Evolutionary conservation across 2,113 vertebrate genomes (phyloP), one percentile per base, ranked within the genome.

Genomic region (Seriola quinqueradiata): DNA sequence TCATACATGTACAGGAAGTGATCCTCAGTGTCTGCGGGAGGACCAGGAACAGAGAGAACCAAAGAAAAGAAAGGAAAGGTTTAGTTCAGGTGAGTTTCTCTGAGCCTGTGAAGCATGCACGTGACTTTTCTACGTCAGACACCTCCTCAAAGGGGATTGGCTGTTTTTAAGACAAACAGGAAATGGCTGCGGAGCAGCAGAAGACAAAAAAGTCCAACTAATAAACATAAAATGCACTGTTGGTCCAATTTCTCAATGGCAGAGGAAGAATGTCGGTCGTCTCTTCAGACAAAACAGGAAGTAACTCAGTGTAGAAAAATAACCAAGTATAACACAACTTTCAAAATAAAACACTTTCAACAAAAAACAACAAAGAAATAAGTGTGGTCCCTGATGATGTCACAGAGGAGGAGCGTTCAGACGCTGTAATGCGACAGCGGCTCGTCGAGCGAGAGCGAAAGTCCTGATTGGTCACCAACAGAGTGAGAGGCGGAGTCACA

Each of bases 251-350:
- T 95, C 92, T 94, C 73, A 17, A 93, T 93, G 95, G 95, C 94
- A 92, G 92, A 86, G 92, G 81, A 94, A 85, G 74, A 72, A 95
- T 89, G 94, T 90, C 90, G 94, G 94, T 94, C 93, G 92, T 95
- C 86, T 78, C 95, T 95, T 87, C 5, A 96, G 96, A 96, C 96
- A 97, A 96, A 97, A 97, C 96, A 97, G 96, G 96, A 97, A 96
- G 95, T 90, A 96, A 96, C 87, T 95, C 94, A 95, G 94, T 95
- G 6, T 89, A 80, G 65, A 89, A 91, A 89, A 92, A 87, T 54
- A 76, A 78, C 69, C 72, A 36, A 83, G 68, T 38, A 68, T 21
- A 72, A 78, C 77, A n/a, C 71, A 40, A 52, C 40, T 42, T 42
- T 10, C 7, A 84, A 72, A 82, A 72, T 54, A 70, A 65, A 74